A percentile compares a stretch with the other conserved stretches of the same genome.
These are phyloP conservation scores for Atta colombica DNA, from an alignment of 1,140 invertebrate genomes.

Conservation along the genomic window DNA sequence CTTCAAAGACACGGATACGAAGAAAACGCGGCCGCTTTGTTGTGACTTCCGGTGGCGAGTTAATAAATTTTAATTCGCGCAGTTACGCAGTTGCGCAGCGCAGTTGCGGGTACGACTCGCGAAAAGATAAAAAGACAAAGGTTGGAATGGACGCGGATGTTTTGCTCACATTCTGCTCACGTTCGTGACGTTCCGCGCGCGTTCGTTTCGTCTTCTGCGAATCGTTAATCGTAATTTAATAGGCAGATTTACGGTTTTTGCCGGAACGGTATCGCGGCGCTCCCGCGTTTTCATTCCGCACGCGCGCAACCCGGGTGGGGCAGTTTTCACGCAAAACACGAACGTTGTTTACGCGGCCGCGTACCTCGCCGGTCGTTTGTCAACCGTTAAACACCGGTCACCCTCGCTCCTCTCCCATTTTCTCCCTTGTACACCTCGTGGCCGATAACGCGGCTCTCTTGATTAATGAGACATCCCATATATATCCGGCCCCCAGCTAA, in stretches of 20 bases:
- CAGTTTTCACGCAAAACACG: constrained; percentile 70
- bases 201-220: constrained; percentile 30
- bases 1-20: neutral
- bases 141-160: neutral
- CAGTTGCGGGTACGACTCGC: neutral
- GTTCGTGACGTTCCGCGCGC: constrained; percentile 21
- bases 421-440: constrained; percentile 69
- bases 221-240: constrained; percentile 76
- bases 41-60: constrained; percentile 22
- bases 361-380: constrained; percentile 77
- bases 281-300: constrained; percentile 58
- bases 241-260: constrained; percentile 78
- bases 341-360: constrained; percentile 77
- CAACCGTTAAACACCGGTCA: constrained; percentile 80
- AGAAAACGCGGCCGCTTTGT: constrained; percentile 13
- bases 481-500: constrained; percentile 70
- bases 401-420: constrained; percentile 72
- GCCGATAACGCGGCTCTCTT: constrained; percentile 80
- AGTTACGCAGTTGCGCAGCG: constrained; percentile 1
- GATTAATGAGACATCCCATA: constrained; percentile 82
- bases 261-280: neutral
- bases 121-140: constrained; percentile 29
- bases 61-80: constrained; percentile 59
- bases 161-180: constrained; percentile 30
- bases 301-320: constrained; percentile 6